Percentiles rank a stretch among this genome's conserved stretches.
These are phyloP conservation scores for Sesia apiformis DNA, from an alignment of 2,888 invertebrate genomes.

Conservation along the genomic window DNA sequence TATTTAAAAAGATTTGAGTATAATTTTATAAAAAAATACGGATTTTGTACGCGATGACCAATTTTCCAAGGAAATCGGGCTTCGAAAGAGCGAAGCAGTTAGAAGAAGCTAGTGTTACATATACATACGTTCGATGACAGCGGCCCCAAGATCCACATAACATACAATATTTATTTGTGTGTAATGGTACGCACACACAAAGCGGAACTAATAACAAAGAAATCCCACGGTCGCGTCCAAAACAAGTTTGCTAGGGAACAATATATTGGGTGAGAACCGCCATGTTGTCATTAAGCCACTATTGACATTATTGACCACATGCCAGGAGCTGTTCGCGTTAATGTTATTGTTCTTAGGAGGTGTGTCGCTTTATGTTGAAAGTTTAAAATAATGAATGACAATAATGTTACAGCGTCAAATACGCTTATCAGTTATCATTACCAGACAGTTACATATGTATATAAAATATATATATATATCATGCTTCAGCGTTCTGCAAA, in stretches of 20 bases:
- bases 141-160: neutral
- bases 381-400: neutral
- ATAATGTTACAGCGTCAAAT: neutral
- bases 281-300: slow-evolving; percentile 6
- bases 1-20: too few relatives aligned
- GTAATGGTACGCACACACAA: slow-evolving; percentile 45
- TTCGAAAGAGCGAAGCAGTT: too few relatives aligned
- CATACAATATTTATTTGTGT: slow-evolving; percentile 7
- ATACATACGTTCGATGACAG: slow-evolving; percentile 2
- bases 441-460: neutral
- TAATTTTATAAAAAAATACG: too few relatives aligned
- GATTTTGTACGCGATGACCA: too few relatives aligned
- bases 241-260: slow-evolving; percentile 33
- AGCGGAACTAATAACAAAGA: slow-evolving; percentile 46
- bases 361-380: neutral
- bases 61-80: too few relatives aligned
- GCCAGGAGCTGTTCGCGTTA: slow-evolving; percentile 1
- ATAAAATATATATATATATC: too few relatives aligned
- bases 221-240: slow-evolving; percentile 42
- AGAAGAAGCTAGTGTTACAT: neutral
- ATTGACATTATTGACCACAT: slow-evolving; percentile 5
- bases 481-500: too few relatives aligned
- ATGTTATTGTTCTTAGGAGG: neutral
- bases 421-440: neutral
- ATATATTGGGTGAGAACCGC: slow-evolving; percentile 8